Conservation (phyloP, 2,888 invertebrate genomes). For the Tipula vernalis region DNA sequence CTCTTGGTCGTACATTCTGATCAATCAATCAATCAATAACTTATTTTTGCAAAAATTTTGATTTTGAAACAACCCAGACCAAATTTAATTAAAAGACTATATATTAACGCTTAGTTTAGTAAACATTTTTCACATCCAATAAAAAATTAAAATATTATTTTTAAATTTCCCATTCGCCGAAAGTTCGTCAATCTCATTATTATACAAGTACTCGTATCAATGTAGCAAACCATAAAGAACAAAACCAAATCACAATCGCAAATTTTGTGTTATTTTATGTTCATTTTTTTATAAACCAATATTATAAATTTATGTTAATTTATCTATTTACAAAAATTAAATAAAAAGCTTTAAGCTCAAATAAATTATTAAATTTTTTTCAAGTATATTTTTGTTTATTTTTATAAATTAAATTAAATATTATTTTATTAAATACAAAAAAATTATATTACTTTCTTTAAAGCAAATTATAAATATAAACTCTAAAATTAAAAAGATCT, state of each 20-base stretch:
- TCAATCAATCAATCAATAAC: too few species aligned
- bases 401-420: background rate
- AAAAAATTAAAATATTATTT: too few species aligned
- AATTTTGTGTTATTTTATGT: background rate
- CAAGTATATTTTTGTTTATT: background rate
- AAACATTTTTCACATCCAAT: too few species aligned
- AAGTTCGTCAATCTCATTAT: background rate
- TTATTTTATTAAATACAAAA: background rate
- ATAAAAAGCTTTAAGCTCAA: background rate
- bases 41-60: too few species aligned
- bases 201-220: background rate
- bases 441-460: background rate
- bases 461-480: background rate
- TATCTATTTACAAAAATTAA: background rate
- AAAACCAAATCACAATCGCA: background rate
- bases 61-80: too few species aligned
- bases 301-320: background rate
- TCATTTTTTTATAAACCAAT: background rate
- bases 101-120: too few species aligned
- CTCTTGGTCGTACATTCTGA: too few species aligned
- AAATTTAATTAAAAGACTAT: too few species aligned
- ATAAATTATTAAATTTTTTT: background rate
- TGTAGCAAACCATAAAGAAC: background rate
- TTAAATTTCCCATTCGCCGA: background rate
- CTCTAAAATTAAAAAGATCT: background rate